Evolutionary conservation across 2,797 vertebrate genomes (phyloP), one percentile per base, ranked within the genome.

Genomic region (Aselliscus stoliczkanus): DNA sequence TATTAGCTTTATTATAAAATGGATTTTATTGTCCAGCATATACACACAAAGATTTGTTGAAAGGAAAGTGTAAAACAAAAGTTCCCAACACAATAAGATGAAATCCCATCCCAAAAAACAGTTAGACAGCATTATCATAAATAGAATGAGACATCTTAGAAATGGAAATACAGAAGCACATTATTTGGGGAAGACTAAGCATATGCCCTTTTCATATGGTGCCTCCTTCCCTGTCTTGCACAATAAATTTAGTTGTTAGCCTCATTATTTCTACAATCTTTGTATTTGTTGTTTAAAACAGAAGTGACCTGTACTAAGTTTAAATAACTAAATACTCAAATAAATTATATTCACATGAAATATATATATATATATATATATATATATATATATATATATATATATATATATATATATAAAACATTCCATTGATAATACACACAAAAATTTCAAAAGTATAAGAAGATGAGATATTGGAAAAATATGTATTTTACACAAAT

Each of bases 1-100:
- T 96, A 93, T 95, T 84, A 94, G 81, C 37, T 92, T 90, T 91
- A 79, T 90, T 95, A 92, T 76, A 93, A 96, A 97, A 97, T 89
- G 42, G 82, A 76, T 47, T 93, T 69, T 69, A 91, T 93, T 92
- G 88, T 93, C 81, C 69, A 93, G 79, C n/a, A 95, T 39, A 80
- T 10, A 29, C 27, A 60, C 37, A 42, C 23, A 90, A 93, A 92
- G n/a, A 90, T 65, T 82, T 76, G 5, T 91, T 92, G 50, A 31
- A 93, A 37, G 42, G 52, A 93, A 60, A 85, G 1, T 6, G 15
- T 84, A 1, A 58, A 89, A 92, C 50, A 92, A 92, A 95, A 94
- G 50, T 94, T 82, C 31, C 37, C n/a, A 94, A 64, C 1, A 69
- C 5, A 69, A 39, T 56, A 81, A 95, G 81, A 91, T 84, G 93